Percentiles rank a stretch among this genome's conserved stretches.
These are phyloP conservation scores for Xerus inauris DNA, from an alignment of 2,113 vertebrate genomes.

Conservation along the genomic window DNA sequence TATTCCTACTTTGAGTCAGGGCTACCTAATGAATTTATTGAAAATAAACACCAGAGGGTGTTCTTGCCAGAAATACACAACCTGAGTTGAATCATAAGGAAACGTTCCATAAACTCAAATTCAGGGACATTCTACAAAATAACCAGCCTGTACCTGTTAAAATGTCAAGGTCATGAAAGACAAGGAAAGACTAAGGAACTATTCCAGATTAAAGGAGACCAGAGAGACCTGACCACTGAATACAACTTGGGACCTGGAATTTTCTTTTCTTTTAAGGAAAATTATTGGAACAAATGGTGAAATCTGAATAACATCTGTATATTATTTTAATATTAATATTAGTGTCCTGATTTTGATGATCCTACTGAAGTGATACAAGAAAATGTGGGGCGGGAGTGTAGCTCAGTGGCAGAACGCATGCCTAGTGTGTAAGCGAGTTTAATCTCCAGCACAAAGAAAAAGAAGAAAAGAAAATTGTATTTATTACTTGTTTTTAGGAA, in stretches of 20 bases:
- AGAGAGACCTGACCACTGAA: neutral
- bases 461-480: neutral
- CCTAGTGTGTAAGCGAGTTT: neutral
- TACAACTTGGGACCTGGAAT: neutral
- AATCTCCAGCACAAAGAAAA: neutral
- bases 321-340: slow-evolving; percentile 38
- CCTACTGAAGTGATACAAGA: neutral
- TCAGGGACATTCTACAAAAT: slow-evolving; percentile 39
- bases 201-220: neutral
- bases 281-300: neutral
- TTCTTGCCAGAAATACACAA: slow-evolving; percentile 62
- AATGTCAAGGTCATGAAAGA: slow-evolving; percentile 45
- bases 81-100: slow-evolving; percentile 50
- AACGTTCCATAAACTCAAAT: slow-evolving; percentile 38
- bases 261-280: slow-evolving; percentile 23
- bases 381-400: neutral
- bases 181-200: neutral
- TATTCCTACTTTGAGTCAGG: neutral
- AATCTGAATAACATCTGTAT: neutral
- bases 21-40: slow-evolving; percentile 26
- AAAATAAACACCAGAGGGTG: slow-evolving; percentile 61
- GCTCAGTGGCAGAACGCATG: neutral
- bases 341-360: slow-evolving; percentile 31
- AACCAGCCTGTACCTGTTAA: neutral
- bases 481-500: neutral